A percentile compares a stretch with the other conserved stretches of the same genome.
These are phyloP conservation scores for Anolis carolinensis DNA, from an alignment of 2,113 vertebrate species.

Conservation along the genomic window DNA sequence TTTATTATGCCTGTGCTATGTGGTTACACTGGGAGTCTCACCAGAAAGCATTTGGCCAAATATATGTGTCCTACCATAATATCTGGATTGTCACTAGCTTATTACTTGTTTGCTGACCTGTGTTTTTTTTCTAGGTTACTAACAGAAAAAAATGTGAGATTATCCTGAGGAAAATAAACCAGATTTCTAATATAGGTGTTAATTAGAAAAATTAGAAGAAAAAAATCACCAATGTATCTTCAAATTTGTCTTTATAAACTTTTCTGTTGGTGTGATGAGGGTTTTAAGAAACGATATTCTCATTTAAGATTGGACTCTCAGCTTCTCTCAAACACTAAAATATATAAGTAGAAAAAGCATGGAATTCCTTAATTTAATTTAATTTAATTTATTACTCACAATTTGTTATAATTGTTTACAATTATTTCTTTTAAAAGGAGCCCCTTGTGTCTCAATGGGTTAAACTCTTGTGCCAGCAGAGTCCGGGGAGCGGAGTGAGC, in stretches of 20 bases:
- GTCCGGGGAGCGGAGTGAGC: too few species aligned
- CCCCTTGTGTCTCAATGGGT: too few species aligned
- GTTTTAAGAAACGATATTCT: not conserved
- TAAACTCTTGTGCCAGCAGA: too few species aligned
- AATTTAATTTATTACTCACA: not conserved
- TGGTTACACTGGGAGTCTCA: conserved; percentile 3
- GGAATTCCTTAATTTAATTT: not conserved
- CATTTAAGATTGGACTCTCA: not conserved
- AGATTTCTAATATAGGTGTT: not conserved
- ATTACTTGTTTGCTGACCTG: not conserved
- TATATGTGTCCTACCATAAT: not conserved
- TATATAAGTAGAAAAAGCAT: not conserved
- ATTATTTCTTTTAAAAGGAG: too few species aligned
- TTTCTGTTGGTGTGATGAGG: not conserved
- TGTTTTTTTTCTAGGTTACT: not conserved
- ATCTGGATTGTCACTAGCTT: not conserved
- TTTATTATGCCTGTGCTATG: conserved; percentile 7
- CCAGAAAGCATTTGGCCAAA: conserved; percentile 8
- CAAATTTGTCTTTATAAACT: not conserved
- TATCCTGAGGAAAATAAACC: not conserved
- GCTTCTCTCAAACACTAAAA: not conserved
- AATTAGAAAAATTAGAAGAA: not conserved
- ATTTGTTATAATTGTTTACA: not conserved
- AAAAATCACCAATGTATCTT: not conserved
- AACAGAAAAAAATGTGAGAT: not conserved